These are phyloP conservation scores for Mirza zaza DNA, from an alignment of 2,113 vertebrate species.

Conservation along the genomic window DNA sequence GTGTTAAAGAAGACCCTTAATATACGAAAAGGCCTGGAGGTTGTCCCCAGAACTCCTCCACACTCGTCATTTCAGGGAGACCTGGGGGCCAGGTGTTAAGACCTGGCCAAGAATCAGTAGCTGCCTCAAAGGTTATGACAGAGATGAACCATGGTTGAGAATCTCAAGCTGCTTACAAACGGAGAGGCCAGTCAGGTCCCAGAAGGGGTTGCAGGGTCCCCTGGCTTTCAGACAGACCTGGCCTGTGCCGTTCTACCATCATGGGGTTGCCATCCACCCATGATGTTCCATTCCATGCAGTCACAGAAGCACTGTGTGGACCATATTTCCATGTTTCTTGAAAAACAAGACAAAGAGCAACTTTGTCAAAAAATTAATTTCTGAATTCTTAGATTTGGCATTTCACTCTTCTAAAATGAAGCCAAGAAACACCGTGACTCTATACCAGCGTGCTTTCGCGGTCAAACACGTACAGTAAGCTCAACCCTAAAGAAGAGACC, in stretches of 20 bases:
- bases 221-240: not conserved
- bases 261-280: not conserved
- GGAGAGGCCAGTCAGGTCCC: not conserved
- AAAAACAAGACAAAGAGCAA: not conserved
- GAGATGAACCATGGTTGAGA: no score
- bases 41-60: not conserved
- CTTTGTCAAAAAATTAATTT: not conserved
- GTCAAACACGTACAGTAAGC: no score
- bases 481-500: rapidly evolving
- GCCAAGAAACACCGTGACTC: not conserved
- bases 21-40: not conserved
- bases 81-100: not conserved
- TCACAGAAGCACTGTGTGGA: rapidly evolving
- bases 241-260: no score
- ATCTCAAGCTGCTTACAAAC: rapidly evolving
- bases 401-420: not conserved
- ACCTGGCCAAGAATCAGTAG: not conserved
- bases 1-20: not conserved
- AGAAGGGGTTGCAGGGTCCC: not conserved
- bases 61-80: not conserved
- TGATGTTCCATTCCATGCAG: not conserved
- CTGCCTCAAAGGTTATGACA: no score
- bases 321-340: not conserved
- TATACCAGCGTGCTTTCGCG: rapidly evolving
- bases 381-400: not conserved